Conservation (phyloP, 2,113 vertebrate species). For the Genyomyrus donnyi region DNA sequence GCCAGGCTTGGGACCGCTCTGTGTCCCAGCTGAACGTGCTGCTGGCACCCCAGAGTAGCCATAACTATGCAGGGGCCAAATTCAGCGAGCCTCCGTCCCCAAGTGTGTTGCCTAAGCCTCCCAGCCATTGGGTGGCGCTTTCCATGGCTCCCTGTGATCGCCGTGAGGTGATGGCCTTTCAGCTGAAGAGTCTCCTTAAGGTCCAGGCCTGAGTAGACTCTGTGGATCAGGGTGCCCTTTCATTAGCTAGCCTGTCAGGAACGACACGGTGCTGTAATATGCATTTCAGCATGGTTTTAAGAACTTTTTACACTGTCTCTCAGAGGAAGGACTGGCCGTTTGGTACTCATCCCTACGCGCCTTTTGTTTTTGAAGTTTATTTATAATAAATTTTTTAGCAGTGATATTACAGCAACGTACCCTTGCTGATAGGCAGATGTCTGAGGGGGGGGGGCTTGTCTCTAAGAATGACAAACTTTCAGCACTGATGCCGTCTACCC, state of each 20-base stretch:
- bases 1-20: constrained; percentile 74
- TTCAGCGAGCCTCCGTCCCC: constrained; percentile 95
- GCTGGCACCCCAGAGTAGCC: constrained; percentile 70
- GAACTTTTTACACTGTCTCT: constrained; percentile 17
- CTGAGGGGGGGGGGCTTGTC: constrained; percentile 30
- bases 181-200: constrained; percentile 94
- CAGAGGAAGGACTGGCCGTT: constrained; percentile 11
- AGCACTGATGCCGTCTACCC: constrained; percentile 16
- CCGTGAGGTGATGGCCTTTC: constrained; percentile 90
- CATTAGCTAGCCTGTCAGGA: constrained; percentile 41
- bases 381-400: constrained; percentile 4
- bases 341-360: constrained; percentile 26
- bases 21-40: constrained; percentile 68
- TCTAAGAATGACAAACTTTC: constrained; percentile 46
- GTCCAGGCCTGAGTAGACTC: constrained; percentile 77
- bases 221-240: constrained; percentile 31
- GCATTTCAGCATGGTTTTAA: constrained; percentile 31
- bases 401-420: constrained; percentile 44
- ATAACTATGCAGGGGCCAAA: constrained; percentile 93
- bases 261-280: constrained; percentile 47
- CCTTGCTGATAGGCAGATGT: constrained; percentile 48
- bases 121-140: constrained; percentile 91
- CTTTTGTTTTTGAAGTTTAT: constrained; percentile 13
- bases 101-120: constrained; percentile 90
- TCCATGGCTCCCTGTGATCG: constrained; percentile 77